Conservation (phyloP, 2,113 vertebrate genomes). For the Trichomycterus rosablanca region DNA sequence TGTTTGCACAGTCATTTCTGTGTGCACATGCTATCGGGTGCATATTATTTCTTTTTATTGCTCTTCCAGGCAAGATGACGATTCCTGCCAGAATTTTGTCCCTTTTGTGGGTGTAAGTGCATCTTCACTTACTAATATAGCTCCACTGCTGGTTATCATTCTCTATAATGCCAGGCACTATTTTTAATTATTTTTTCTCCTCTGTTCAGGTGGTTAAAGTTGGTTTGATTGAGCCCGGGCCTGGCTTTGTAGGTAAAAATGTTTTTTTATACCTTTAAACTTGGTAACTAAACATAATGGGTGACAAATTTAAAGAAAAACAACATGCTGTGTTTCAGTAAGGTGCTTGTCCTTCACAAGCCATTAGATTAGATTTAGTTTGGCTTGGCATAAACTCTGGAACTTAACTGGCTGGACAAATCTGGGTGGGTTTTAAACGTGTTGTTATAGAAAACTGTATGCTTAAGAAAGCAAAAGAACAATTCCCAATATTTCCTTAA, state of each 20-base stretch:
- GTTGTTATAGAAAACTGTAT: no score
- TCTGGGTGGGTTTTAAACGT: no score
- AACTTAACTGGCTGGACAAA: no score
- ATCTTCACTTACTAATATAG: background rate
- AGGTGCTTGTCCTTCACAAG: no score
- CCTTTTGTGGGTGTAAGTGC: slow-evolving; percentile 76
- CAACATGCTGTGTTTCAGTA: no score
- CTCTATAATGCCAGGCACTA: background rate
- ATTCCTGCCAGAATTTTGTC: slow-evolving; percentile 77
- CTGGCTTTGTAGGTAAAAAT: slow-evolving; percentile 61
- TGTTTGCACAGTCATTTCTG: background rate
- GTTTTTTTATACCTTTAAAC: background rate
- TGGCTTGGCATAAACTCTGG: no score
- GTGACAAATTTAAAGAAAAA: no score
- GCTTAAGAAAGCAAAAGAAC: no score
- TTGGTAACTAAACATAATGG: no score
- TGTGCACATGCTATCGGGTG: background rate
- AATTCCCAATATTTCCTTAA: no score
- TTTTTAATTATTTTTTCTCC: slow-evolving; percentile 2
- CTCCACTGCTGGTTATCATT: background rate
- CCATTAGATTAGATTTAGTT: no score
- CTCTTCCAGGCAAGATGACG: slow-evolving; percentile 70
- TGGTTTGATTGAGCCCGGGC: slow-evolving; percentile 70
- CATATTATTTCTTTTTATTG: slow-evolving; percentile 25
- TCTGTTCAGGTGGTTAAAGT: slow-evolving; percentile 74